A percentile compares a stretch with the other conserved stretches of the same genome.
These are phyloP conservation scores for Colletes gigas DNA, from an alignment of 1,140 invertebrate species.

Conservation along the genomic window DNA sequence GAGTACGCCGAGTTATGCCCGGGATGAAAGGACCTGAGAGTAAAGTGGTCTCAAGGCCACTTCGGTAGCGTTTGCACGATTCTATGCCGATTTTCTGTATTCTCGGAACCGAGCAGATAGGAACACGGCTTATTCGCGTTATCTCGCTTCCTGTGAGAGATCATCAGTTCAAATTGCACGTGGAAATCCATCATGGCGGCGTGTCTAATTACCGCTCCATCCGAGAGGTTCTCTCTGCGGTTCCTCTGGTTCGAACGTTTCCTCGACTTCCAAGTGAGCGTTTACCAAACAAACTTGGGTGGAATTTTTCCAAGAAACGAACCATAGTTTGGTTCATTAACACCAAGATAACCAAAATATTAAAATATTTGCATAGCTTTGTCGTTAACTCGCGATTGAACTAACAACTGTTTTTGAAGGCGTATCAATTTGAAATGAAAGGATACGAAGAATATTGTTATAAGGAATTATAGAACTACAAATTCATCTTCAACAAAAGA, in stretches of 20 bases:
- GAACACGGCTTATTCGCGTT: slow-evolving; percentile 25
- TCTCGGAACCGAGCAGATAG: slow-evolving; percentile 1
- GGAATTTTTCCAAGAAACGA: not conserved
- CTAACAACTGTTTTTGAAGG: too few relatives aligned
- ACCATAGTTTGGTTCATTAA: too few relatives aligned
- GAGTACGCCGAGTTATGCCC: slow-evolving; percentile 42
- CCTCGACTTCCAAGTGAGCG: not conserved
- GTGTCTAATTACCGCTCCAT: not conserved
- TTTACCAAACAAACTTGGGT: not conserved
- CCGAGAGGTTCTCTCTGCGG: not conserved
- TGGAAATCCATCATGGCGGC: slow-evolving; percentile 14
- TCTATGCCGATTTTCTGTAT: slow-evolving; percentile 29
- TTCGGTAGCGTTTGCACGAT: slow-evolving; percentile 1
- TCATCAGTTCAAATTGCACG: slow-evolving; percentile 5
- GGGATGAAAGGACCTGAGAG: slow-evolving; percentile 56
- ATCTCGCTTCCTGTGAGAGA: slow-evolving; percentile 35
- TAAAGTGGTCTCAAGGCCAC: slow-evolving; percentile 52
- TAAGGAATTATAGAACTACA: too few relatives aligned
- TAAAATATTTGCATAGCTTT: too few relatives aligned
- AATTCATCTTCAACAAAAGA: too few relatives aligned
- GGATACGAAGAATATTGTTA: too few relatives aligned
- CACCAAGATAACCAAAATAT: too few relatives aligned
- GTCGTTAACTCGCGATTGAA: too few relatives aligned
- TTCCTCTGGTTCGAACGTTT: not conserved
- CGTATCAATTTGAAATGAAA: too few relatives aligned